Percentiles rank a stretch among this genome's conserved stretches.
phyloP scores from a whole-genome alignment of 2,888 invertebrate genomes.

The Melanophora roralis region DNA sequence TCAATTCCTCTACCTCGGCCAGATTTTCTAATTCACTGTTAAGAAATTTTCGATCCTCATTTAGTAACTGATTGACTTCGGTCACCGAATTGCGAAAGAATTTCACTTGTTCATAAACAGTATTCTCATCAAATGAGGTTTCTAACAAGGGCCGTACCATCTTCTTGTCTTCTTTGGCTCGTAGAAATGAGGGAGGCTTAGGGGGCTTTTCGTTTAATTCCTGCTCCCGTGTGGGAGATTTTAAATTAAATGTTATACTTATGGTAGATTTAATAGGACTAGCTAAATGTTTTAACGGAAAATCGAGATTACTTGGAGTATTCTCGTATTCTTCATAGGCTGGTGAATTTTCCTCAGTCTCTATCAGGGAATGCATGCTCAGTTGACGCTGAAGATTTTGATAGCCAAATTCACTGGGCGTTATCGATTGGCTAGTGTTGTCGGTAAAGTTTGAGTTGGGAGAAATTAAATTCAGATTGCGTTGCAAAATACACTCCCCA shows the following conservation, averaged over 20 bases:
- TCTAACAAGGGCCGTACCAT: slow-evolving; percentile 77
- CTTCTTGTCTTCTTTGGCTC: slow-evolving; percentile 58
- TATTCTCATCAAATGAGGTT: slow-evolving; percentile 79
- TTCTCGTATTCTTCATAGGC: slow-evolving; percentile 75
- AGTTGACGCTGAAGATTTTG: slow-evolving; percentile 76
- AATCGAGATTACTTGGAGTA: slow-evolving; percentile 72
- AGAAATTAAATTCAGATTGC: slow-evolving; percentile 66
- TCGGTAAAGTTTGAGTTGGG: slow-evolving; percentile 76
- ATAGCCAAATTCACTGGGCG: slow-evolving; percentile 77
- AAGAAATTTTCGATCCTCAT: slow-evolving; percentile 67
- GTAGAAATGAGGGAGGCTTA: slow-evolving; percentile 66
- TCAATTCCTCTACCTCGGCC: slow-evolving; percentile 64
- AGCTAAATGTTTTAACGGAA: slow-evolving; percentile 68
- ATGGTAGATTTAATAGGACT: slow-evolving; percentile 84
- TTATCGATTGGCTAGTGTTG: slow-evolving; percentile 78
- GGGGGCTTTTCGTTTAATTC: slow-evolving; percentile 76
- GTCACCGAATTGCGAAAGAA: slow-evolving; percentile 85
- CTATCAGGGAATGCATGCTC: slow-evolving; percentile 75
- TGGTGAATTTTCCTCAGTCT: slow-evolving; percentile 75
- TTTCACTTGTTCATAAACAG: slow-evolving; percentile 86
- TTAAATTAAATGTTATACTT: slow-evolving; percentile 82
- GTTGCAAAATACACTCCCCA: slow-evolving; percentile 36
- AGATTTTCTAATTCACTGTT: slow-evolving; percentile 65
- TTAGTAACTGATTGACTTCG: slow-evolving; percentile 83
- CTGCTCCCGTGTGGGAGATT: slow-evolving; percentile 79